Evolutionary conservation across 1,140 invertebrate species (phyloP).

Genomic region (Drosophila orena): DNA sequence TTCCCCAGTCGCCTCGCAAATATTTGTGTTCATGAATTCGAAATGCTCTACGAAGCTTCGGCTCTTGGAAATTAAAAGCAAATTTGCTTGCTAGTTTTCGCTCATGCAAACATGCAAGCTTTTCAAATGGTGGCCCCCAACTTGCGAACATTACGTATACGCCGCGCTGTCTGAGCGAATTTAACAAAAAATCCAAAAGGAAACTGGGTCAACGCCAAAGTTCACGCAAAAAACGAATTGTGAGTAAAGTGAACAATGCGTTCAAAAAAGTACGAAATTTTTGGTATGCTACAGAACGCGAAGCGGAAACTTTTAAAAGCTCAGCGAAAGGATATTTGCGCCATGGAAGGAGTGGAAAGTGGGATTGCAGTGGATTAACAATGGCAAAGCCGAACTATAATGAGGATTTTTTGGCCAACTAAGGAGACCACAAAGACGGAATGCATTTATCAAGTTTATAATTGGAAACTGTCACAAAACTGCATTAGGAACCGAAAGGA

Average conservation of each 20-base stretch:
- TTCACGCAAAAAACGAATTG: slow-evolving; percentile 33
- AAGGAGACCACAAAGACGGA: slow-evolving; percentile 43
- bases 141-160: slow-evolving; percentile 69
- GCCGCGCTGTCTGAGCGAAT: slow-evolving; percentile 60
- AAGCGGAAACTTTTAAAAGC: slow-evolving; percentile 58
- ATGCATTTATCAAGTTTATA: slow-evolving; percentile 66
- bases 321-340: slow-evolving; percentile 35
- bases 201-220: slow-evolving; percentile 49
- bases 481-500: background rate
- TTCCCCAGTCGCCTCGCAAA: slow-evolving; percentile 13
- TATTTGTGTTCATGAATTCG: slow-evolving; percentile 54
- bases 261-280: slow-evolving; percentile 36
- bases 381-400: slow-evolving; percentile 31
- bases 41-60: slow-evolving; percentile 37
- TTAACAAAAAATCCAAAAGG: slow-evolving; percentile 10
- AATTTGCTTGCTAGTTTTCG: slow-evolving; percentile 61
- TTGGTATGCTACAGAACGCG: slow-evolving; percentile 20
- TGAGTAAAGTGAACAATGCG: slow-evolving; percentile 46
- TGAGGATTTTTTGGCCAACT: slow-evolving; percentile 50
- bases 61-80: slow-evolving; percentile 68
- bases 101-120: slow-evolving; percentile 3
- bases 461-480: slow-evolving; percentile 30
- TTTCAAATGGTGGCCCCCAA: slow-evolving; percentile 32
- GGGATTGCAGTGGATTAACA: slow-evolving; percentile 45
- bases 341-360: slow-evolving; percentile 23